Evolutionary conservation across 2,113 vertebrate species (phyloP).

Genomic region (Calidris pugnax): DNA sequence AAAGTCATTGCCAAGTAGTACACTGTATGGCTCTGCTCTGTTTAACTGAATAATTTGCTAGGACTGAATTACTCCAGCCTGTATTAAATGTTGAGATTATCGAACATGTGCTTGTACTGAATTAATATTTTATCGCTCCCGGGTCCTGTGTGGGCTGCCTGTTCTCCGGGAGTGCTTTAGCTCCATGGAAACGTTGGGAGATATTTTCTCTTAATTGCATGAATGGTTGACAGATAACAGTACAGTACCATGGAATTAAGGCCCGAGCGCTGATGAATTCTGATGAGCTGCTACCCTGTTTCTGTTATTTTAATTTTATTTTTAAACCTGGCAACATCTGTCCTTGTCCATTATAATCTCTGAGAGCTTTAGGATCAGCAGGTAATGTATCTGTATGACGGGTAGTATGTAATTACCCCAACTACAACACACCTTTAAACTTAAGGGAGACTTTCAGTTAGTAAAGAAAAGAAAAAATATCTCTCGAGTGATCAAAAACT

Average conservation of each 20-base stretch:
- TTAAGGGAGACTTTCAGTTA: background rate
- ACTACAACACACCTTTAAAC: background rate
- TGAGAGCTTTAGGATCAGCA: background rate
- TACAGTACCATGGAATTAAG: conserved; percentile 66
- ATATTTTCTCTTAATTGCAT: conserved; percentile 74
- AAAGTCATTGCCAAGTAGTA: background rate
- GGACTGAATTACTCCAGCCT: conserved; percentile 40
- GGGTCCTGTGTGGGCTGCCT: conserved; percentile 77
- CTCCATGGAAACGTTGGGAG: conserved; percentile 79
- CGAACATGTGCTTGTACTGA: conserved; percentile 53
- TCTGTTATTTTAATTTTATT: conserved; percentile 19
- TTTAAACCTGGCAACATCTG: conserved; percentile 10
- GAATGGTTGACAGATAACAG: conserved; percentile 78
- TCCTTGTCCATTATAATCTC: background rate
- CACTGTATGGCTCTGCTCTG: conserved; percentile 35
- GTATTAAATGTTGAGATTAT: conserved; percentile 66
- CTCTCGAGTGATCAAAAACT: background rate
- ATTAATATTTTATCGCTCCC: conserved; percentile 75
- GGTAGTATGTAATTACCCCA: background rate
- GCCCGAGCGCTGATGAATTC: conserved; percentile 57
- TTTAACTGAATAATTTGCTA: conserved; percentile 37
- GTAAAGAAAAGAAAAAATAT: background rate
- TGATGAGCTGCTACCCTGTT: conserved; percentile 29
- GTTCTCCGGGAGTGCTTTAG: conserved; percentile 71
- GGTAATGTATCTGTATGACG: background rate